Evolutionary conservation across 2,888 invertebrate genomes (phyloP).

Genomic region (Phaedon cochleariae): DNA sequence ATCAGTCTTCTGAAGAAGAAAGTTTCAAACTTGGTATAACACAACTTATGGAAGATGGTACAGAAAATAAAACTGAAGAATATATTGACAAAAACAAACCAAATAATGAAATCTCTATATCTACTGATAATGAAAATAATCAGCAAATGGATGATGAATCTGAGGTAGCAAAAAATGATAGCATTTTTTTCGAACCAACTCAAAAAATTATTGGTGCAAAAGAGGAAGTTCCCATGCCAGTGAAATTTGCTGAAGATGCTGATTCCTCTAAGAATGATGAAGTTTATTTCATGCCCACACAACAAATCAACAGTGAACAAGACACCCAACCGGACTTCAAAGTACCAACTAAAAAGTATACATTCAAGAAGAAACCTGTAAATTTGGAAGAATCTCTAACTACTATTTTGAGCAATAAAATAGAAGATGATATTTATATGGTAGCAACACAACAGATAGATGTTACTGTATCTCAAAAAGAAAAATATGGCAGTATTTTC

Average conservation of each 20-base stretch:
- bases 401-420: conserved; percentile 23
- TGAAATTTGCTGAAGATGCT: background rate
- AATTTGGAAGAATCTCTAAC: conserved; percentile 30
- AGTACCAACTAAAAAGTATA: conserved; percentile 27
- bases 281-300: conserved; percentile 38
- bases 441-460: conserved; percentile 33
- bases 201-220: conserved; percentile 20
- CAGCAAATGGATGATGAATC: background rate
- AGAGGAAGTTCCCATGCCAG: background rate
- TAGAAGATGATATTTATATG: conserved; percentile 27
- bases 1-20: conserved; percentile 42
- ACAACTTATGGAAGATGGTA: conserved; percentile 36
- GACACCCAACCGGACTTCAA: conserved; percentile 20
- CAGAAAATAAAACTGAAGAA: conserved; percentile 15
- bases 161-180: conserved; percentile 1
- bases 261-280: conserved; percentile 31
- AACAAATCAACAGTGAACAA: conserved; percentile 29
- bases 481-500: conserved; percentile 28
- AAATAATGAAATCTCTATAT: background rate
- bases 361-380: conserved; percentile 31
- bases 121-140: background rate
- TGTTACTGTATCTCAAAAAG: background rate
- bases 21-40: conserved; percentile 48
- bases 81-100: background rate
- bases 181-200: conserved; percentile 21